Percentiles rank a stretch among this genome's conserved stretches.
These are phyloP conservation scores for Sardinella longiceps DNA, from an alignment of 2,797 vertebrate genomes.

Conservation along the genomic window DNA sequence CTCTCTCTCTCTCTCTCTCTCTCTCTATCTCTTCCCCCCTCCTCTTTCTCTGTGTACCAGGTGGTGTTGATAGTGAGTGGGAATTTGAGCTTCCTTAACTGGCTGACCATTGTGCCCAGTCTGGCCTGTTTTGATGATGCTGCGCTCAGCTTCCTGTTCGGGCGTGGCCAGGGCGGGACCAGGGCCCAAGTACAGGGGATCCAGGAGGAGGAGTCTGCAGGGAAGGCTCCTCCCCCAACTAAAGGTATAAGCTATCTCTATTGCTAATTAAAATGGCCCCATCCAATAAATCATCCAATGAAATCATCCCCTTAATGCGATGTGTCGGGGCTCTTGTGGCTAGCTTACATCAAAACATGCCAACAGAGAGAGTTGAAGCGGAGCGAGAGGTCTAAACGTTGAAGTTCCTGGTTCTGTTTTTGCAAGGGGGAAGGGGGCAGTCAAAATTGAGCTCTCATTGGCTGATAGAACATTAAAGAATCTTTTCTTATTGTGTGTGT, in stretches of 20 bases:
- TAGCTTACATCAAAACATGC: too few species aligned
- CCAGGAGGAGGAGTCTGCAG: slow-evolving; percentile 57
- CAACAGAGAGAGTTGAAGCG: too few species aligned
- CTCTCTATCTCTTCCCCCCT: background rate
- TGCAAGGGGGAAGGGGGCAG: too few species aligned
- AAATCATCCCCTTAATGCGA: too few species aligned
- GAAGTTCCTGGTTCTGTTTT: too few species aligned
- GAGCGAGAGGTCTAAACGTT: too few species aligned
- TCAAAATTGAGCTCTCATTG: too few species aligned
- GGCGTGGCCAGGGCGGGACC: slow-evolving; percentile 55
- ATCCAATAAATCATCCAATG: too few species aligned
- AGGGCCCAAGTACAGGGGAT: slow-evolving; percentile 67
- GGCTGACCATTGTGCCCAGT: slow-evolving; percentile 93
- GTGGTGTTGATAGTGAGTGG: slow-evolving; percentile 88
- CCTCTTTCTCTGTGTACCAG: slow-evolving; percentile 61
- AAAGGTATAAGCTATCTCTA: slow-evolving; percentile 62
- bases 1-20: background rate
- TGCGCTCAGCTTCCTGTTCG: slow-evolving; percentile 79
- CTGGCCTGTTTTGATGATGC: slow-evolving; percentile 90
- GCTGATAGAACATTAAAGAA: too few species aligned
- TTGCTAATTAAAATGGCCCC: too few species aligned
- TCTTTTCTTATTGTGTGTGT: too few species aligned
- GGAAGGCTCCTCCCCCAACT: slow-evolving; percentile 40
- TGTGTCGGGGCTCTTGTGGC: too few species aligned
- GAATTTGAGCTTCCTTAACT: slow-evolving; percentile 97